Percentiles rank a stretch among this genome's conserved stretches.
Evolutionary conservation across 2,113 vertebrate species (phyloP).

Genomic region (Monopterus albus): DNA sequence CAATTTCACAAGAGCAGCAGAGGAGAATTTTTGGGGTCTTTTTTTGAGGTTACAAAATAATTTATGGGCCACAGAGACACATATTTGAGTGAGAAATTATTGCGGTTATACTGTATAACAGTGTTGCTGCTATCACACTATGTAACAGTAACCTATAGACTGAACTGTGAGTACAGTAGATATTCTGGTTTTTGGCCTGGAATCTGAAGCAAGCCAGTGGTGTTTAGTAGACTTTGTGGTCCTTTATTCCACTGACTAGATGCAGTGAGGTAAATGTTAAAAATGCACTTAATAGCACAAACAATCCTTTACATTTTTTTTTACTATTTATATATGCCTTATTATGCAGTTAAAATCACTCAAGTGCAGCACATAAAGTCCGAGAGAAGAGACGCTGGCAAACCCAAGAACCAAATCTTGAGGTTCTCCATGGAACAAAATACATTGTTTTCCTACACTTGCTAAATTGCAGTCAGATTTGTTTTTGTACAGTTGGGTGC

Average conservation of each 20-base stretch:
- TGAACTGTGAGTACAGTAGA: too few relatives aligned
- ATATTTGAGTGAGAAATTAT: constrained; percentile 41
- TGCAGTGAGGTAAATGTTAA: constrained; percentile 5
- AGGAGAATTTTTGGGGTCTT: constrained; percentile 29
- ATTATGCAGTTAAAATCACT: too few relatives aligned
- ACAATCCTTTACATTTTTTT: constrained; percentile 15
- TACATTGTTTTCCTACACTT: background rate
- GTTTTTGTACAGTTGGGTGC: constrained; percentile 20
- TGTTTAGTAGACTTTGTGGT: too few relatives aligned
- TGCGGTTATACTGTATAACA: constrained; percentile 64
- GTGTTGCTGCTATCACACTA: constrained; percentile 49
- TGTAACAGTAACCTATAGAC: constrained; percentile 50
- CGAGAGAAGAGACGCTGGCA: background rate
- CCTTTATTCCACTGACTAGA: constrained; percentile 13
- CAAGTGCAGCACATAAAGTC: background rate
- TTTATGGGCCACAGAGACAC: constrained; percentile 48
- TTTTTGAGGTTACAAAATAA: constrained; percentile 61
- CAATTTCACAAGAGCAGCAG: constrained; percentile 43
- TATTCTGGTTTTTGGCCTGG: too few relatives aligned
- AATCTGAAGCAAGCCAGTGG: too few relatives aligned
- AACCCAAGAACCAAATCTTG: background rate
- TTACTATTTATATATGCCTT: too few relatives aligned
- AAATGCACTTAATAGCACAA: constrained; percentile 10
- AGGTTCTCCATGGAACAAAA: background rate
- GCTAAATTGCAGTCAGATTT: background rate